Evolutionary conservation across 53 echinoderm and acorn worm species (phyloP), one percentile per base, ranked within the genome.

Genomic region (Astropecten irregularis): DNA sequence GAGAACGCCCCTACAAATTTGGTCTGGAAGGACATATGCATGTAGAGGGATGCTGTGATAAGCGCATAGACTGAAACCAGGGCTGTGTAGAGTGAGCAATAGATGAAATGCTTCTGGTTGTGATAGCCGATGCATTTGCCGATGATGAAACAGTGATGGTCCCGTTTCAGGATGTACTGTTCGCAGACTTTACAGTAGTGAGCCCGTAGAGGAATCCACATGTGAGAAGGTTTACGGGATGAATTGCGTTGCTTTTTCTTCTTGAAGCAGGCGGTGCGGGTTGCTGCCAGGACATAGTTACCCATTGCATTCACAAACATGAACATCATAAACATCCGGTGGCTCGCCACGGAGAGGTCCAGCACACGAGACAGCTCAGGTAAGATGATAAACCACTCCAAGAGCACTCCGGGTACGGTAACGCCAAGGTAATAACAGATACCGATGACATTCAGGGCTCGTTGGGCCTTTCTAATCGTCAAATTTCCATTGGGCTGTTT

Each of bases 61-160:
- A 93, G 61, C 3, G 56, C 40, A 62, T 93, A 93, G 67, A 68
- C 77, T 36, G 88, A 79, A 28, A 63, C 85, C 23, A 77, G 15
- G 9, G 73, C 48, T 3, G 84, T 81, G 51, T 93, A 68, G 26
- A 76, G 33, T 14, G 49, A 74, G 64, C 76, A 88, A 52, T 82
- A 76, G 60, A 93, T 76, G 62, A 90, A 93, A 69, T 93, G 84
- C 34, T 90, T 90, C 82, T 93, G 93, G 82, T 90, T 93, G 76
- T 85, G 60, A 63, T 93, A 90, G 31, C 93, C 93, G 25, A 93
- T 88, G 69, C 93, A 93, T n/a, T 40, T 79, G 44, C 90, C 90
- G 13, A 93, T 54, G 18, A 93, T 30, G 69, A 83, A 93, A 55
- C 93, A 93, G 60, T 93, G 93, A 48, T 90, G 90, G 66, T 90